These are phyloP conservation scores for Oncorhynchus tshawytscha DNA, from an alignment of 2,113 vertebrate genomes.

Conservation along the genomic window DNA sequence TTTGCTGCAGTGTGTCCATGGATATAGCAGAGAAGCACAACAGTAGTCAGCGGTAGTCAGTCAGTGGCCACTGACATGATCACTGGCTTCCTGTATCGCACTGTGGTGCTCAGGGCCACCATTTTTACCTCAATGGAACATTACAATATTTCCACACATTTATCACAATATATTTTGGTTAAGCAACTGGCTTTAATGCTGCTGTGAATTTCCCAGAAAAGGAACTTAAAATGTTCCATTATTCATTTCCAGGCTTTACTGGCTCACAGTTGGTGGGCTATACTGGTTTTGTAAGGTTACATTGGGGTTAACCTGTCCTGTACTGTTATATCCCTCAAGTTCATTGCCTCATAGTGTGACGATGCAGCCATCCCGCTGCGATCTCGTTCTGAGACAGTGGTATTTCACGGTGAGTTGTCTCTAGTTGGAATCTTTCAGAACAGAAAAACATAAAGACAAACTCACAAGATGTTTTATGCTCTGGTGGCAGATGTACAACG, in stretches of 20 bases:
- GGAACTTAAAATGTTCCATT: neutral
- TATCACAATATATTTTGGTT: neutral
- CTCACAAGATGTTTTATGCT: constrained; percentile 9
- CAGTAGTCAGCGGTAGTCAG: neutral
- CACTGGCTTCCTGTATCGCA: constrained; percentile 14
- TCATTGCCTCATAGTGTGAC: neutral
- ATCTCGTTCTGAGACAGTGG: neutral
- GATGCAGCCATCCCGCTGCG: neutral
- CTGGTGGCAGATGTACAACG: constrained; percentile 15
- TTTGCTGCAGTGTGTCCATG: constrained; percentile 5
- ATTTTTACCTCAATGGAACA: neutral
- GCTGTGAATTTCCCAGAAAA: no score
- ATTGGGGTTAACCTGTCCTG: neutral
- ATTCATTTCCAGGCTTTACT: neutral
- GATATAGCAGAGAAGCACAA: neutral
- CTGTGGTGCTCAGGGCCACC: no score
- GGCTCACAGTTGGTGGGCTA: neutral
- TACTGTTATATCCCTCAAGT: neutral
- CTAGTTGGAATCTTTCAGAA: neutral
- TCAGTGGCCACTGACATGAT: neutral
- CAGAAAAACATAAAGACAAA: constrained; percentile 29
- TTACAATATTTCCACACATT: neutral
- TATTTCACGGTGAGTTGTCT: neutral
- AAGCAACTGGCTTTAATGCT: neutral
- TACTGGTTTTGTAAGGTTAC: neutral